Base-by-base conservation (phyloP, 2,113 vertebrate genomes). In the Lophotis ruficrista region DNA sequence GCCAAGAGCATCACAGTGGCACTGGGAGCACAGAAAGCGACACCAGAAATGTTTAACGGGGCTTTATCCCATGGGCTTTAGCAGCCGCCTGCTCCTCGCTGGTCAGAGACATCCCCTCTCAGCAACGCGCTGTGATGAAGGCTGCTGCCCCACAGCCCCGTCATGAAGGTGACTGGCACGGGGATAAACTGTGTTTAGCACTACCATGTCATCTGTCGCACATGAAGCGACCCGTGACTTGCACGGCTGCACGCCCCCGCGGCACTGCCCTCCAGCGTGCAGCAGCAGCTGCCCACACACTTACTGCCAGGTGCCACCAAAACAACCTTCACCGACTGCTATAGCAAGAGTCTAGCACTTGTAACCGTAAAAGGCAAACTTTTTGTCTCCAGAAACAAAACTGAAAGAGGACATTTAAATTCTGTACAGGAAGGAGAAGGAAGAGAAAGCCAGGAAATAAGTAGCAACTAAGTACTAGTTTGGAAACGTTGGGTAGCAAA, bases 161-260 rank as follows among this genome's bases (percentile, higher is more conserved):
- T 9, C 31, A 2, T 2, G 15, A 24, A 21, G 30, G 31, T 37
- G 16, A 25, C 31, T n/a, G n/a, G n/a, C n/a, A n/a, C 38, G 10
- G 38, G 38, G 38, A 38, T 38, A 38, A 38, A 38, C 38, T 10
- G 10, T 7, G 35, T 11, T 38, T 43, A 57, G 50, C 56, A 30
- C 25, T 58, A 4, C 43, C 27, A 10, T 33, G 35, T 50, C 27
- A 3, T 62, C 38, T 51, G 12, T 41, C 38, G 35, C n/a, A 11
- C 10, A 8, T 4, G 21, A 78, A 31, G 16, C 0, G 0, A 62
- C 19, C 57, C 15, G 5, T 15, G 45, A 33, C 45, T 38, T 31
- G 35, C 76, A 27, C 1, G 3, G 76, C 22, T 64, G 7, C 58
- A 5, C 13, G 2, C 11, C 30, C n/a, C n/a, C 2, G 0, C 4